phyloP scores from a whole-genome alignment of 2,113 vertebrate species.

The Perognathus longimembris region DNA sequence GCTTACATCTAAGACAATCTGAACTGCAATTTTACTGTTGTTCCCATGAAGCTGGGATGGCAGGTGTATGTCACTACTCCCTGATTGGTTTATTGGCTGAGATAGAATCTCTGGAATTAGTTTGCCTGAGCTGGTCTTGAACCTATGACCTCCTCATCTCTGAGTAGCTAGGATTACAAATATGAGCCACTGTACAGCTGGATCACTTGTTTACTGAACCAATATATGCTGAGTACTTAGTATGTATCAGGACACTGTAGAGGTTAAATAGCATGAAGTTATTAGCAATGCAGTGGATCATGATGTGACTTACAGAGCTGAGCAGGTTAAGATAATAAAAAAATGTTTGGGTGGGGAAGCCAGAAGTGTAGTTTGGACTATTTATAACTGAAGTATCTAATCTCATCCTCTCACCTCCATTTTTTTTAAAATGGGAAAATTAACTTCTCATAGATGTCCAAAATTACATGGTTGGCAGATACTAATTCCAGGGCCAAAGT shows the following conservation, averaged over 20 bases:
- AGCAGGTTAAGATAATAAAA: neutral
- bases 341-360: neutral
- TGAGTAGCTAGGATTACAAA: too few relatives aligned
- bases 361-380: neutral
- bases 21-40: too few relatives aligned
- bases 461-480: neutral
- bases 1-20: too few relatives aligned
- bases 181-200: too few relatives aligned
- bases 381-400: neutral
- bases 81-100: too few relatives aligned
- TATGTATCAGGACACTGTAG: neutral
- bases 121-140: too few relatives aligned
- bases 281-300: neutral
- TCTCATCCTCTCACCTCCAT: neutral
- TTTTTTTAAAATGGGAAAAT: constrained; percentile 6
- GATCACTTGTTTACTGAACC: neutral
- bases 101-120: too few relatives aligned
- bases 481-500: neutral
- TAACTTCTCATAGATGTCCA: neutral
- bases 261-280: neutral
- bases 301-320: constrained; percentile 21
- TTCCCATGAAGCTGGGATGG: too few relatives aligned
- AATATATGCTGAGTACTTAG: neutral
- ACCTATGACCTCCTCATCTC: too few relatives aligned
- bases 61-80: too few relatives aligned